Base-by-base conservation (phyloP, 2,888 invertebrate species). In the Melanostoma scalare region DNA sequence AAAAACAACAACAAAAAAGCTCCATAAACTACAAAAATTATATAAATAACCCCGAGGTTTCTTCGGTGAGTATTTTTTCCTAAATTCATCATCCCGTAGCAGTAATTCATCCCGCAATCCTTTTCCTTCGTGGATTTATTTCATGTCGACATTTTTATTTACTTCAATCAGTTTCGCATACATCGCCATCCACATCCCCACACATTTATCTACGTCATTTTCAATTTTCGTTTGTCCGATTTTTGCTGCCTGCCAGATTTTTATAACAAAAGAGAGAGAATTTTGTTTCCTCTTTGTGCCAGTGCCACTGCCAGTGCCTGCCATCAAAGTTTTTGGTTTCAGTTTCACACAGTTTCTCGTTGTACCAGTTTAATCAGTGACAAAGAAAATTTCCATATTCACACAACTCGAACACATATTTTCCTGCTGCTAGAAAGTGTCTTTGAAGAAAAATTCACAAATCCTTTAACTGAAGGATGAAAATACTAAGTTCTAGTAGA, bases 331-430 rank as follows among this genome's bases (percentile, higher is more conserved):
- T 67, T 42, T 33, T 2, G 42, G 67, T 71, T 75, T 67, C 79
- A 79, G 52, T 82, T 77, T 52, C 77, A 81, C 6, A 52, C 35
- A 52, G 67, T 74, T 71, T 73, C 72, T 73, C 56, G 52, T 63
- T 50, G 36, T 52, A 20, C 46, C 38, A 52, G 46, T 10, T 40
- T 40, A 50, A 65, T 33, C 63, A 63, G 74, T 75, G 75, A 84
- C 79, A 84, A 84, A 84, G 84, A 71, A 84, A 79, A 79, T 84
- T 79, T 84, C 44, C 67, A 65, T 61, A 71, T 60, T 79, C 55
- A 55, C 67, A 79, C 40, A 56, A 46, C 69, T 36, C 2, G 33
- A 44, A 36, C n/a, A 2, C 30, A 38, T n/a, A n/a, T 9, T 67
- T 61, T 20, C 61, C 40, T 72, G 53, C 76, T 73, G 73, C 77